Evolutionary conservation across 2,113 vertebrate species (phyloP).

Genomic region (Embiotoca jacksoni): DNA sequence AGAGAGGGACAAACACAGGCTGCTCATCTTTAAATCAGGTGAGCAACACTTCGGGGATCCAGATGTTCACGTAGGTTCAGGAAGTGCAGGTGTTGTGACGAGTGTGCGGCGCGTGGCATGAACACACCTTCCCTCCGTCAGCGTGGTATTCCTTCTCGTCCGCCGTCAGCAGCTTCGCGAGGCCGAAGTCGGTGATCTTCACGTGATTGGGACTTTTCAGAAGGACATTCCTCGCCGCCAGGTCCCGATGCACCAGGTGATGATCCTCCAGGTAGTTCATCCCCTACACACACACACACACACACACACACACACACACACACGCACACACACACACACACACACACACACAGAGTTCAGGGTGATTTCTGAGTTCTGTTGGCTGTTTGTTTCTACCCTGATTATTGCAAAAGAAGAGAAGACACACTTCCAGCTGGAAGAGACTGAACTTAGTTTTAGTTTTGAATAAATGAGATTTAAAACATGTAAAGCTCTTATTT

Average conservation of each 20-base stretch:
- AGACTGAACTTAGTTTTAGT: too few relatives aligned
- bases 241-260: slow-evolving; percentile 94
- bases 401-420: too few relatives aligned
- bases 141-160: slow-evolving; percentile 95
- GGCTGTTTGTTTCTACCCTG: too few relatives aligned
- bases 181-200: slow-evolving; percentile 95
- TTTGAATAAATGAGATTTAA: too few relatives aligned
- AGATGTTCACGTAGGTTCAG: too few relatives aligned
- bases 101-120: neutral
- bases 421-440: too few relatives aligned
- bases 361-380: too few relatives aligned
- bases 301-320: slow-evolving; percentile 2
- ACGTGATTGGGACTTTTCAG: slow-evolving; percentile 94
- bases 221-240: slow-evolving; percentile 95
- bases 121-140: slow-evolving; percentile 90
- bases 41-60: too few relatives aligned
- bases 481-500: too few relatives aligned
- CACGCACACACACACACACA: neutral
- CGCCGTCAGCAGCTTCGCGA: slow-evolving; percentile 91
- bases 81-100: too few relatives aligned
- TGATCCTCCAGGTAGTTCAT: slow-evolving; percentile 96
- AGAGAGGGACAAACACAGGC: neutral
- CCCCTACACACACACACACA: slow-evolving; percentile 83
- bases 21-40: too few relatives aligned
- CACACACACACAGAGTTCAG: neutral